Evolutionary conservation across 2,888 invertebrate species (phyloP).

Genomic region (Noctua fimbriata): DNA sequence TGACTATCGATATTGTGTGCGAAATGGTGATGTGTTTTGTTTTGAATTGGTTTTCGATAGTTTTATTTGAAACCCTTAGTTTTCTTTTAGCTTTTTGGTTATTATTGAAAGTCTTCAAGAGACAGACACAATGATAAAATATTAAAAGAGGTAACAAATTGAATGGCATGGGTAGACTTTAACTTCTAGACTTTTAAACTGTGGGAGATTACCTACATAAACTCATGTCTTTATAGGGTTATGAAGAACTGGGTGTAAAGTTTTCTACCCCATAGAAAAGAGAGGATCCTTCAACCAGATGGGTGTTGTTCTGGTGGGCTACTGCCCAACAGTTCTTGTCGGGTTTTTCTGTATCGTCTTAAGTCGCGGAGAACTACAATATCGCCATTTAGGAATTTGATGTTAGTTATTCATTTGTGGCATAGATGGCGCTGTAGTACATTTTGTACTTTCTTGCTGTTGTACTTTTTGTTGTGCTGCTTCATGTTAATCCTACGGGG

Average conservation of each 20-base stretch:
- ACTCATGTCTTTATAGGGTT: background rate
- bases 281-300: too few species aligned
- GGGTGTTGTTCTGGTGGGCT: too few species aligned
- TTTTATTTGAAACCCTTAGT: background rate
- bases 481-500: too few species aligned
- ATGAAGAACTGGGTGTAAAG: background rate
- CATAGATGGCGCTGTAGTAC: too few species aligned
- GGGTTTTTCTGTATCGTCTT: too few species aligned
- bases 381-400: too few species aligned
- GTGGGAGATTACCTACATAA: background rate
- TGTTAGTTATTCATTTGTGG: too few species aligned
- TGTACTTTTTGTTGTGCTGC: too few species aligned
- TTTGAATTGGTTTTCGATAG: slow-evolving; percentile 7
- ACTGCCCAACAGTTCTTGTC: too few species aligned
- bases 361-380: too few species aligned
- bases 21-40: slow-evolving; percentile 21
- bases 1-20: slow-evolving; percentile 33
- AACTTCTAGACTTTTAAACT: background rate
- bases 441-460: too few species aligned
- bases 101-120: background rate
- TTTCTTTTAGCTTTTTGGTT: background rate
- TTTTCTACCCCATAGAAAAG: too few species aligned
- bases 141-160: background rate
- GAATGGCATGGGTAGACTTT: background rate
- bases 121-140: background rate